Evolutionary conservation across 2,888 invertebrate genomes (phyloP).

Genomic region (Pristionchus exspectatus): DNA sequence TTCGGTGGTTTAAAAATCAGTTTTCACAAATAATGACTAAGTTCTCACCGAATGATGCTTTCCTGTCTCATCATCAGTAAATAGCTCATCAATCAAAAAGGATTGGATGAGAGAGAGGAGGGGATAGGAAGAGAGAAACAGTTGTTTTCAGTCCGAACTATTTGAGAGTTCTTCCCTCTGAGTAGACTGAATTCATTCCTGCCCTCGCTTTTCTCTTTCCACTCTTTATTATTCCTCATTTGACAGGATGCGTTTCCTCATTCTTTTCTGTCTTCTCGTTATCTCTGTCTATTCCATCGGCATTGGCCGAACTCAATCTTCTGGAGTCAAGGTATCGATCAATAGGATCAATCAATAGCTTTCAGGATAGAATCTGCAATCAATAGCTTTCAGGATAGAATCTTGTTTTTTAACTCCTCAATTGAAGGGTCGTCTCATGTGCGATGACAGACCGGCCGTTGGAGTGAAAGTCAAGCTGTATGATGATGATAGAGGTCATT

Average conservation of each 20-base stretch:
- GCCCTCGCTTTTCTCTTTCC: not conserved
- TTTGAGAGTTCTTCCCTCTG: conserved; percentile 23
- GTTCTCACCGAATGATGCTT: not conserved
- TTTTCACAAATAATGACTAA: not conserved
- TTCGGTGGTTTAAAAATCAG: not conserved
- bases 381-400: too few relatives aligned
- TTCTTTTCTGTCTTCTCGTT: conserved; percentile 25
- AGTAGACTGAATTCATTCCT: not conserved
- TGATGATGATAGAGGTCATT: conserved; percentile 64
- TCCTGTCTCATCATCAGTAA: not conserved
- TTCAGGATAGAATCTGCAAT: not conserved
- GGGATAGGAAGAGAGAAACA: not conserved
- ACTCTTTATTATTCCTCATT: not conserved
- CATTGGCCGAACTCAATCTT: conserved; percentile 53
- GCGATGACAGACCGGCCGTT: conserved; percentile 64
- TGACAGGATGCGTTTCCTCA: conserved; percentile 39
- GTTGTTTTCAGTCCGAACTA: conserved; percentile 36
- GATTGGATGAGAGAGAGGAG: not conserved
- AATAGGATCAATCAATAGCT: not conserved
- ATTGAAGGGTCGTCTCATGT: conserved; percentile 57
- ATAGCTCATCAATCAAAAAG: not conserved
- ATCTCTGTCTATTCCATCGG: not conserved
- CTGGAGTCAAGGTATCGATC: conserved; percentile 50
- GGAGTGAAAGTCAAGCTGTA: conserved; percentile 68
- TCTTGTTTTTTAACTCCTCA: not conserved